Percentiles rank a stretch among this genome's conserved stretches.
Conservation (phyloP, 2,113 vertebrate genomes). For the Eublepharis macularius region DNA sequence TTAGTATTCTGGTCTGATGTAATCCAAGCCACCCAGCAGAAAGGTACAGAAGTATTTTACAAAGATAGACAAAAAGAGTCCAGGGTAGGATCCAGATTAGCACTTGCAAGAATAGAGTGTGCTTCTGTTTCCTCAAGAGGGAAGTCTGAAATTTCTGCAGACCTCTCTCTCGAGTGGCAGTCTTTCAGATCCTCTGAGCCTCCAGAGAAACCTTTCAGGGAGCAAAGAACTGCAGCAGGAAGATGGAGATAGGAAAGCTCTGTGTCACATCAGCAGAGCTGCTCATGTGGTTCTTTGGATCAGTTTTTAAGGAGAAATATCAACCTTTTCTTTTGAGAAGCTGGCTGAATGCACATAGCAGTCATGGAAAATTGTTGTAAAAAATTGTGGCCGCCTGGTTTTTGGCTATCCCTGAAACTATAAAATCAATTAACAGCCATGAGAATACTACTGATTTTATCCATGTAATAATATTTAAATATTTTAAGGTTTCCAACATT, state of each 20-base stretch:
- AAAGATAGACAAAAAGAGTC: neutral
- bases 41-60: neutral
- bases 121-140: too few species aligned
- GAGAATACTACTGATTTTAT: neutral
- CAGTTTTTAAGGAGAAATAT: neutral
- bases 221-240: too few species aligned
- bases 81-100: too few species aligned
- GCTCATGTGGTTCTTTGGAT: too few species aligned
- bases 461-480: neutral
- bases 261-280: too few species aligned
- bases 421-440: neutral
- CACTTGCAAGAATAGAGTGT: too few species aligned
- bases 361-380: neutral
- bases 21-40: neutral
- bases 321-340: neutral
- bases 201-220: too few species aligned
- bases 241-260: too few species aligned
- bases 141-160: too few species aligned
- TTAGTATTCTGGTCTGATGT: neutral
- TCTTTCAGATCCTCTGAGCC: too few species aligned
- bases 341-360: accelerated
- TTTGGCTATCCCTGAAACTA: neutral
- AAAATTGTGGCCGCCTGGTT: neutral
- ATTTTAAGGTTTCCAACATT: neutral
- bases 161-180: too few species aligned